A percentile compares a stretch with the other conserved stretches of the same genome.
Evolutionary conservation across 2,888 invertebrate species (phyloP).

Genomic region (Horisme vitalbata): DNA sequence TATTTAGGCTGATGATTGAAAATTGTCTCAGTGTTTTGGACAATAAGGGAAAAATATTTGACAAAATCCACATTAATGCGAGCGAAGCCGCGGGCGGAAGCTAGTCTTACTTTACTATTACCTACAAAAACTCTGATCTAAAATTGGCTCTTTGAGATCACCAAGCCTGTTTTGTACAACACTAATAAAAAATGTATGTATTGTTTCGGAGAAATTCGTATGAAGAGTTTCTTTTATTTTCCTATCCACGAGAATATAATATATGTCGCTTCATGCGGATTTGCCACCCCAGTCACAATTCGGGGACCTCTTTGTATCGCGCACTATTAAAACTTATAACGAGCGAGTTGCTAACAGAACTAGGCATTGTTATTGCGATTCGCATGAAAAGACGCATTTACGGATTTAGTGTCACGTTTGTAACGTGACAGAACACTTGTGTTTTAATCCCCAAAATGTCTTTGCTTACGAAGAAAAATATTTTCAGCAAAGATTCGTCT

Average conservation of each 20-base stretch:
- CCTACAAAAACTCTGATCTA: conserved; percentile 10
- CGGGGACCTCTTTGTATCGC: conserved; percentile 59
- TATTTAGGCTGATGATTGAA: no score
- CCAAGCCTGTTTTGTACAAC: background rate
- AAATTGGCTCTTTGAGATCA: conserved; percentile 2
- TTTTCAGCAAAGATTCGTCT: conserved; percentile 20
- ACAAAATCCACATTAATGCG: no score
- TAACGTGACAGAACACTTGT: conserved; percentile 27
- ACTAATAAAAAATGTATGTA: conserved; percentile 1
- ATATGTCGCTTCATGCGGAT: conserved; percentile 40
- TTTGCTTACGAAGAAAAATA: conserved; percentile 21
- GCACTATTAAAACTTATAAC: conserved; percentile 77
- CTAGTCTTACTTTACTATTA: no score
- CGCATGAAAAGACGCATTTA: conserved; percentile 41
- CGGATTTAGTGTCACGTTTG: conserved; percentile 39
- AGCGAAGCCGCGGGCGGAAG: no score
- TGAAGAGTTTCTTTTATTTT: conserved; percentile 7
- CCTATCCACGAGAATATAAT: conserved; percentile 29
- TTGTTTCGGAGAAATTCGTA: background rate
- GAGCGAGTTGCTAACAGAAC: conserved; percentile 55
- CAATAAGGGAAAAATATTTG: no score
- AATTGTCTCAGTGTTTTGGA: no score
- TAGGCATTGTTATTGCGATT: conserved; percentile 48
- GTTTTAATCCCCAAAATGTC: conserved; percentile 20
- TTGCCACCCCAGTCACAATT: conserved; percentile 47